Conservation (phyloP, 2,888 invertebrate species). For the Prosopocoilus inquinatus region DNA sequence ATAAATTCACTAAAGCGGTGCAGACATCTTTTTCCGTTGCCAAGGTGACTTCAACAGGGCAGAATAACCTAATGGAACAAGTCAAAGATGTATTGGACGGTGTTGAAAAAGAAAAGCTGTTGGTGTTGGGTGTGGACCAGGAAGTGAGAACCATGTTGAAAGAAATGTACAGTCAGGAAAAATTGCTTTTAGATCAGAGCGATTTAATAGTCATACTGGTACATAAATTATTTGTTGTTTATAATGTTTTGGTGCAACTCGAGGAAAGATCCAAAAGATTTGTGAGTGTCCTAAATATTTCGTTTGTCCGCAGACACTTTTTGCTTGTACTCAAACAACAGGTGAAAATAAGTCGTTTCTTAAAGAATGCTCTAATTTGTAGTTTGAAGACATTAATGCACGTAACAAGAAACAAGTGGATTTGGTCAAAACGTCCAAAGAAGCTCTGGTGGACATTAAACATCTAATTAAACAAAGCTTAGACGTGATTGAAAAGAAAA, state of each 20-base stretch:
- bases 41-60: neutral
- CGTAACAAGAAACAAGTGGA: neutral
- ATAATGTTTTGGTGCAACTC: conserved; percentile 13
- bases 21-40: too few species aligned
- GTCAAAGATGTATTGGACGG: conserved; percentile 2
- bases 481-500: neutral
- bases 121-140: conserved; percentile 9
- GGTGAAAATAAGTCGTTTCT: neutral
- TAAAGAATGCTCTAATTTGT: neutral
- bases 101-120: conserved; percentile 6
- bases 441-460: neutral
- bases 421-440: neutral
- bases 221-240: conserved; percentile 16
- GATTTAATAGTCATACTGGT: conserved; percentile 19
- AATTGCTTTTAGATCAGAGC: conserved; percentile 18
- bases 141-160: conserved; percentile 12
- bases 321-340: too few species aligned
- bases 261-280: conserved; percentile 6
- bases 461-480: neutral
- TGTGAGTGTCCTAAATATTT: neutral
- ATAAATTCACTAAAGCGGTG: too few species aligned
- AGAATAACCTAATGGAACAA: neutral
- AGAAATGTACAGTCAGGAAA: conserved; percentile 15
- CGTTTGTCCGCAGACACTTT: too few species aligned
- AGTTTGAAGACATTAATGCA: conserved; percentile 6